Base-by-base conservation (phyloP, 2,797 vertebrate species). In the Rousettus madagascariensis region DNA sequence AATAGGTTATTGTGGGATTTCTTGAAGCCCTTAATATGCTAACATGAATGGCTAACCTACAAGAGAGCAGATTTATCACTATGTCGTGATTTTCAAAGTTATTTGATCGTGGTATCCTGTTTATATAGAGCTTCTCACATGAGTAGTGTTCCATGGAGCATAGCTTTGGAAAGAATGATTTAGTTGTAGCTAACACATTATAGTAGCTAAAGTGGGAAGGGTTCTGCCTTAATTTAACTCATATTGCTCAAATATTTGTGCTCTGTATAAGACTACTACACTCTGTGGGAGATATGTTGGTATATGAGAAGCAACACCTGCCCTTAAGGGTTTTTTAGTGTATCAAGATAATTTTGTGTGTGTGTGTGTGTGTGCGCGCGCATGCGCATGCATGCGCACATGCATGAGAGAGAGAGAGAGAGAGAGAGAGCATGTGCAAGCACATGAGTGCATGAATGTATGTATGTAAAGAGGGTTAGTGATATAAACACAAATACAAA, bases 241-340 rank as follows among this genome's bases (percentile, higher is more conserved):
- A 16, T 63, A 10, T 51, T 41, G 24, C 17, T 69, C 38, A 22
- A n/a, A 43, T 49, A 57, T 78, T 22, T 91, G 24, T 89, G n/a
- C 11, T 87, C 20, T 41, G 3, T 33, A 33, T 49, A 74, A 85
- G 68, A 83, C 6, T 65, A 24, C 43, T 83, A 13, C 2, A 49
- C 3, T 19, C 5, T 20, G 20, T 33, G 17, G 28, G 6, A 24
- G 1, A 36, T 22, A 33, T 16, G 22, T 69, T 93, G 10, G 26
- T 12, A 51, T 19, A 51, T 86, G 82, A 95, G 69, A 90, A 91
- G 10, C 15, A 33, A 26, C 46, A 41, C 63, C 49, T 88, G 38
- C 17, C 41, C 19, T 57, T 6, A 55, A 77, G 17, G 17, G 5
- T 26, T 72, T 53, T 79, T 61, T 51, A 59, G 19, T 77, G 3